These are phyloP conservation scores for Acropora yongei DNA, from an alignment of 64 coral and sea anemone genomes.

Conservation along the genomic window DNA sequence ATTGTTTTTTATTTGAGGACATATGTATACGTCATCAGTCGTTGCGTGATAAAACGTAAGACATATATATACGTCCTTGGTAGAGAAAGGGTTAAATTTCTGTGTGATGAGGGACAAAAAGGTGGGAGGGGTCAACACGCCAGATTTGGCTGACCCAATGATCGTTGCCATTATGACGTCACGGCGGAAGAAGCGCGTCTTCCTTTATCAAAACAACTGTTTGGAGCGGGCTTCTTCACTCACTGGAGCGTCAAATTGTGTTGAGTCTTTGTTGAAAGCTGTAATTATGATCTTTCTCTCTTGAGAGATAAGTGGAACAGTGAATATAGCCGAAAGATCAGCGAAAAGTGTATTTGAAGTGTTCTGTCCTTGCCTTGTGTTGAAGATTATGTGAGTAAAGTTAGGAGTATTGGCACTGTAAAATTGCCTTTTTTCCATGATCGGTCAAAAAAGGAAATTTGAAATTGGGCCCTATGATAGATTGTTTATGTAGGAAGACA, in stretches of 20 bases:
- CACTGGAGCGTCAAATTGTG: neutral
- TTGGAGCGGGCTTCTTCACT: neutral
- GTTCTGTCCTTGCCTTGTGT: neutral
- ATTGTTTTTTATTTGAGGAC: too few relatives aligned
- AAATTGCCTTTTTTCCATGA: constrained; percentile 5
- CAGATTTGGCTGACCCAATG: too few relatives aligned
- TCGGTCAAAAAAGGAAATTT: neutral
- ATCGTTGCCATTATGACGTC: too few relatives aligned
- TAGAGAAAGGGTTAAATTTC: too few relatives aligned
- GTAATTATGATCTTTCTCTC: constrained; percentile 1
- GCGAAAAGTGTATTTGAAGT: neutral
- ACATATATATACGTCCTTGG: too few relatives aligned
- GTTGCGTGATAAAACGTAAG: too few relatives aligned
- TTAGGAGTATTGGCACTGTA: neutral
- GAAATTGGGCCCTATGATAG: neutral
- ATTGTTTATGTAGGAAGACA: neutral
- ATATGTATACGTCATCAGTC: too few relatives aligned
- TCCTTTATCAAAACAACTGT: neutral
- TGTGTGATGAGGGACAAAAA: too few relatives aligned
- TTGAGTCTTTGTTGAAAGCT: neutral
- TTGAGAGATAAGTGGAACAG: neutral
- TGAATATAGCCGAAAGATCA: neutral
- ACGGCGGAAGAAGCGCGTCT: too few relatives aligned
- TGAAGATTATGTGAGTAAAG: neutral
- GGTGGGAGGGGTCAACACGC: too few relatives aligned